Evolutionary conservation across 37 sponge, comb jelly and placozoan genomes (phyloP), one percentile per base, ranked within the genome.

Genomic region (Ephydatia muelleri): DNA sequence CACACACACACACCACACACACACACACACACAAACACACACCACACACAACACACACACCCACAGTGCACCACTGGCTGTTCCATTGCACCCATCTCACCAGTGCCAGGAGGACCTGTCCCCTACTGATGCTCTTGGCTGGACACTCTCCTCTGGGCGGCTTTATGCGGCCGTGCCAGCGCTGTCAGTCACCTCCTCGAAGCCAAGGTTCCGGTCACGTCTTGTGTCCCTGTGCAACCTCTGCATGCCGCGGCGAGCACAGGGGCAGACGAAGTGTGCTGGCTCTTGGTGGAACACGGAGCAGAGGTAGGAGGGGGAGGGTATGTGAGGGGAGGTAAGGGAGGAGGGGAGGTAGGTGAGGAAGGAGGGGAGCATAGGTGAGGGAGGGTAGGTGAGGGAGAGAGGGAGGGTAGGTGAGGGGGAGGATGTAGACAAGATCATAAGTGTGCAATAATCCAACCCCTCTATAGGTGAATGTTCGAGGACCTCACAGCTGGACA

Each of bases 81-180:
- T 57, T 57, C 9, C 57, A 57, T n/a, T 57, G 57, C 57, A 14
- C 6, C 57, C 57, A 5, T 21, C 57, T 57, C 16, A 57, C 57
- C 57, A 57, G 57, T 57, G 57, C 16, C n/a, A n/a, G n/a, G 57
- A 57, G 57, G 57, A 57, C n/a, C 57, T 16, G 0, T 57, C 57
- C 19, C 26, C 64, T n/a, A 29, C 30, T 29, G 88, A 87, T 48
- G 28, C 5, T 38, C n/a, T 8, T 48, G 81, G 90, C 4, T 73
- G 72, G 35, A 73, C 85, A 12, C 90, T 21, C 84, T 94, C 28
- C 78, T 89, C 70, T 94, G 95, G 95, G 95, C 95, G 22, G 80
- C 92, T 79, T 84, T 80, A 25, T 70, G 87, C 47, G 86, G 87
- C 12, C 76, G 76, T 25, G 80, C 88, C 19, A 89, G 82, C 30